Conservation (phyloP, 2,113 vertebrate genomes). For the Corythornis madagascariensis region DNA sequence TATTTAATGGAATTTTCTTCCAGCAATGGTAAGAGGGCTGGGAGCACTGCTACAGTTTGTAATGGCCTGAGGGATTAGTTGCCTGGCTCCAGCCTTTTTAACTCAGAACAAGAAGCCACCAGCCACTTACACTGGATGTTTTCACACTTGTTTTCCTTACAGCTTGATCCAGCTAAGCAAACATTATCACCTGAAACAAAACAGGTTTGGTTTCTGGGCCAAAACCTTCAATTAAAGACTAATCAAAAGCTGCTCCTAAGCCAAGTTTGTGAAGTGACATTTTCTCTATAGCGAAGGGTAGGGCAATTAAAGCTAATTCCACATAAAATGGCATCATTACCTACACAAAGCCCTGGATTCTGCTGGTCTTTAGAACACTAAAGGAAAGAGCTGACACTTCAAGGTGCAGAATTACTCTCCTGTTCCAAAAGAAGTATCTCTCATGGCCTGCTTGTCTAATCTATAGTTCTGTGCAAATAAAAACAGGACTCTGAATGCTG, state of each 20-base stretch:
- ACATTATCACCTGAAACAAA: neutral
- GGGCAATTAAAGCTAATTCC: neutral
- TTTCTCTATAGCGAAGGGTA: neutral
- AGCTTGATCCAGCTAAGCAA: neutral
- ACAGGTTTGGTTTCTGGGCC: neutral
- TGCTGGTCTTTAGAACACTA: neutral
- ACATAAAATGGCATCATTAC: neutral
- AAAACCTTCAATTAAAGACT: neutral
- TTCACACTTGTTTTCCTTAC: neutral
- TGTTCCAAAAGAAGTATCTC: neutral
- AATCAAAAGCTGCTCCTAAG: neutral
- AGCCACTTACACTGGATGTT: neutral
- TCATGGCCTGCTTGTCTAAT: neutral
- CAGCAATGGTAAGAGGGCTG: conserved; percentile 72
- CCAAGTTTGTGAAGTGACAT: neutral
- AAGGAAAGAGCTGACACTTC: neutral
- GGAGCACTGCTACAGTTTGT: neutral
- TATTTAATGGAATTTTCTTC: conserved; percentile 80
- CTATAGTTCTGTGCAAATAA: neutral
- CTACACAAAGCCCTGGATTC: neutral
- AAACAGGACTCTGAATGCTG: neutral
- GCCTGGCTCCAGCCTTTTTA: neutral
- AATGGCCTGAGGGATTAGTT: too few species aligned
- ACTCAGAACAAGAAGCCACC: neutral
- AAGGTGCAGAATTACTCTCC: neutral